Evolutionary conservation across 2,113 vertebrate species (phyloP).

Genomic region (Turdus rufiventris): DNA sequence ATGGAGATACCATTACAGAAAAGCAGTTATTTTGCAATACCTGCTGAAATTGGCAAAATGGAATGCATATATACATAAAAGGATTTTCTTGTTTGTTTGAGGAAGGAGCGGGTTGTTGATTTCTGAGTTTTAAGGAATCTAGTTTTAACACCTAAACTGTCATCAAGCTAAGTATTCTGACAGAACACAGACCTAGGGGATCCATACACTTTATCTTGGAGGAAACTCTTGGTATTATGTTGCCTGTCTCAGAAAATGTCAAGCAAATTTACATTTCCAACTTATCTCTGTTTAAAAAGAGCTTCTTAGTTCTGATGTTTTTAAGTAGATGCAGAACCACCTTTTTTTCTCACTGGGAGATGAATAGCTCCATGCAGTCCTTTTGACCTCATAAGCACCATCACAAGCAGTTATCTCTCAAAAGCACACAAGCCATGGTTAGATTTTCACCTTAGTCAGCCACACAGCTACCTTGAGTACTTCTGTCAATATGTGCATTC

Average conservation of each 20-base stretch:
- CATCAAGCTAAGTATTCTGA: neutral
- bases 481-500: neutral
- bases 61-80: neutral
- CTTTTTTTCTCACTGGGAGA: neutral
- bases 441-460: neutral
- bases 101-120: accelerated
- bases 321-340: neutral
- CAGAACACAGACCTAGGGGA: neutral
- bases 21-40: neutral
- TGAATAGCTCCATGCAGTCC: neutral
- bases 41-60: neutral
- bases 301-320: neutral
- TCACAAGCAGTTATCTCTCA: neutral
- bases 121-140: neutral
- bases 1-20: neutral
- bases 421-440: neutral
- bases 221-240: neutral
- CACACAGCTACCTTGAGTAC: neutral
- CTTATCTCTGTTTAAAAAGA: neutral
- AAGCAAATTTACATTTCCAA: neutral
- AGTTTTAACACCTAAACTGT: neutral
- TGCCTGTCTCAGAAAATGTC: neutral
- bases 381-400: neutral
- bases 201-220: neutral
- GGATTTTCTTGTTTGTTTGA: neutral